Conservation (phyloP, 1,140 invertebrate species). For the Drosophila paulistorum region DNA sequence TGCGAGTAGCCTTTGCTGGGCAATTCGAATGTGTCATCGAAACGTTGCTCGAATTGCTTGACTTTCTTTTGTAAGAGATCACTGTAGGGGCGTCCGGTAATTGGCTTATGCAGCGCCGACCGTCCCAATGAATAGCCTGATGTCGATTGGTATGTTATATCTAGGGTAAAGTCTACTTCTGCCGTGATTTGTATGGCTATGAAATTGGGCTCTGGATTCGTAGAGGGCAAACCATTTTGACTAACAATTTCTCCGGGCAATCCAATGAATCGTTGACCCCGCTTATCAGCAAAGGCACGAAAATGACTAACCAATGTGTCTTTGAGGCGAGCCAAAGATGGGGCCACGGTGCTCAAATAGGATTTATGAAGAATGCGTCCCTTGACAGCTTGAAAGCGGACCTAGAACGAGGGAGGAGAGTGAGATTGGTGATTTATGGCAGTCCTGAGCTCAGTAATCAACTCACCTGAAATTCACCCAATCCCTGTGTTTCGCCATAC, state of each 20-base stretch:
- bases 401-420: constrained; percentile 84
- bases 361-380: constrained; percentile 88
- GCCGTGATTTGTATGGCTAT: constrained; percentile 92
- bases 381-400: constrained; percentile 82
- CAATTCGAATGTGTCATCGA: constrained; percentile 89
- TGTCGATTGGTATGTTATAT: constrained; percentile 92
- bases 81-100: constrained; percentile 86
- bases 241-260: constrained; percentile 86
- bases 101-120: constrained; percentile 73
- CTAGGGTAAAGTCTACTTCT: constrained; percentile 92
- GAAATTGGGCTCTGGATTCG: constrained; percentile 89
- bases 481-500: constrained; percentile 89
- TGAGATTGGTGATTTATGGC: constrained; percentile 33
- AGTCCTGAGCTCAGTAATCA: constrained; percentile 32
- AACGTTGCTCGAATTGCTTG: constrained; percentile 87
- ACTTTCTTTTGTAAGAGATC: constrained; percentile 86
- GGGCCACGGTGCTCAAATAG: constrained; percentile 88
- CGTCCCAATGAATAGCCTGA: constrained; percentile 69
- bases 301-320: constrained; percentile 90
- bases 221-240: constrained; percentile 79
- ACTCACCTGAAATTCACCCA: constrained; percentile 90
- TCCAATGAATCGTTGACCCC: constrained; percentile 85
- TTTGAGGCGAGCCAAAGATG: constrained; percentile 90
- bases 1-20: constrained; percentile 88
- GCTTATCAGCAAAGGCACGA: constrained; percentile 85